A percentile compares a stretch with the other conserved stretches of the same genome.
phyloP scores from a whole-genome alignment of 1,140 invertebrate species.

The Bombus soroeensis region DNA sequence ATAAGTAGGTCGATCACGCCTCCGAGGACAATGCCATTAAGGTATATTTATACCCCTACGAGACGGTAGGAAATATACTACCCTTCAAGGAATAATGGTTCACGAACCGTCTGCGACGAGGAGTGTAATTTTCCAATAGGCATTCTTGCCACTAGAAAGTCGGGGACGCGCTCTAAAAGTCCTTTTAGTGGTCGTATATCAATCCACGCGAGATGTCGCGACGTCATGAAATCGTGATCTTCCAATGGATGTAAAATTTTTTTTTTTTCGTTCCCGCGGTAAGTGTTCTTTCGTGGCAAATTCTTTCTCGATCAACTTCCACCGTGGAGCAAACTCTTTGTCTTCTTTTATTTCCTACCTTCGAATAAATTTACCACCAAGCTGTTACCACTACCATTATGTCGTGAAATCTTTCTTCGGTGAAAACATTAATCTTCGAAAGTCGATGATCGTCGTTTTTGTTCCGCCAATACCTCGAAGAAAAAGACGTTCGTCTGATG shows the following conservation, averaged over 20 bases:
- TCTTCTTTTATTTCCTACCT: slow-evolving; percentile 20
- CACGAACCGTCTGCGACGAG: neutral
- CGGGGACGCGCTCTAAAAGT: slow-evolving; percentile 29
- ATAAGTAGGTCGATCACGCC: slow-evolving; percentile 56
- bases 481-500: neutral
- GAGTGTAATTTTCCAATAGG: slow-evolving; percentile 60
- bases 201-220: slow-evolving; percentile 41
- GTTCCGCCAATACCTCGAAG: neutral
- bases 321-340: neutral
- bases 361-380: slow-evolving; percentile 41
- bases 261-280: neutral
- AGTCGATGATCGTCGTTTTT: slow-evolving; percentile 27
- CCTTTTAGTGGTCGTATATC: slow-evolving; percentile 61
- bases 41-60: slow-evolving; percentile 53
- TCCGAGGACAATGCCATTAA: slow-evolving; percentile 52
- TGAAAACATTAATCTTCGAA: slow-evolving; percentile 14
- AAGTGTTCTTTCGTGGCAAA: slow-evolving; percentile 11
- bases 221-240: slow-evolving; percentile 70
- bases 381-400: slow-evolving; percentile 32
- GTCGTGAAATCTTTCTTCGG: slow-evolving; percentile 3
- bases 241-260: slow-evolving; percentile 63
- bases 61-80: slow-evolving; percentile 53
- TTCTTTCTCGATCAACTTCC: slow-evolving; percentile 44
- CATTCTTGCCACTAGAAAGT: slow-evolving; percentile 1
- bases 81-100: slow-evolving; percentile 49